Evolutionary conservation across 1,140 invertebrate genomes (phyloP), one percentile per base, ranked within the genome.

Genomic region (Scaptomyza pallida): DNA sequence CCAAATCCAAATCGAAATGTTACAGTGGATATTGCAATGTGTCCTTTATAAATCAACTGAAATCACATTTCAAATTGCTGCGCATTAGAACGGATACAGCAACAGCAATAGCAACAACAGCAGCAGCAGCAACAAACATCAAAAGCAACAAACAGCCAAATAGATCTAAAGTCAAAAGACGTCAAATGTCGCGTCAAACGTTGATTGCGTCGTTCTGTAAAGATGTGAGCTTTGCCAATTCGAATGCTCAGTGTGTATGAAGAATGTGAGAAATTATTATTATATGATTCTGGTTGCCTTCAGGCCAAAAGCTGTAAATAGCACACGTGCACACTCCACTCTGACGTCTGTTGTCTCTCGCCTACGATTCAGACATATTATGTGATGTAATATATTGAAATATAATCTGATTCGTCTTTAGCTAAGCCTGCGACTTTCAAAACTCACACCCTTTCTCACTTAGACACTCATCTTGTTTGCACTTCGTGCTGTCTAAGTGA

Each of bases 11-110:
- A 61, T 17, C 48, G 30, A 19, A 50, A 52, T 47, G 48, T 40
- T 33, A 12, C 4, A 50, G 44, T 30, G 45, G 55, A 64, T n/a
- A n/a, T 57, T 88, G 82, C 82, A 88, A 72, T 86, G 82, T 88
- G 71, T 88, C 82, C 67, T 89, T 88, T 86, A 88, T 86, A 88
- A 86, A 86, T 86, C 82, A 86, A 70, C 78, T 62, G 78, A 78
- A 86, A 88, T 86, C 83, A 86, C 74, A 88, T 88, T 82, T 82
- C 70, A 63, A 86, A 86, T 86, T 88, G 82, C 74, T 81, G 62
- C 71, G 82, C 81, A 88, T 86, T 88, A 88, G 65, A 88, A 82
- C 75, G 82, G 71, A 78, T 86, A 82, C 75, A 75, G 61, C 75
- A 59, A 72, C n/a, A n/a, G n/a, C n/a, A n/a, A n/a, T n/a, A 44